Base-by-base conservation (phyloP, 2,113 vertebrate species). In the Boleophthalmus pectinirostris region DNA sequence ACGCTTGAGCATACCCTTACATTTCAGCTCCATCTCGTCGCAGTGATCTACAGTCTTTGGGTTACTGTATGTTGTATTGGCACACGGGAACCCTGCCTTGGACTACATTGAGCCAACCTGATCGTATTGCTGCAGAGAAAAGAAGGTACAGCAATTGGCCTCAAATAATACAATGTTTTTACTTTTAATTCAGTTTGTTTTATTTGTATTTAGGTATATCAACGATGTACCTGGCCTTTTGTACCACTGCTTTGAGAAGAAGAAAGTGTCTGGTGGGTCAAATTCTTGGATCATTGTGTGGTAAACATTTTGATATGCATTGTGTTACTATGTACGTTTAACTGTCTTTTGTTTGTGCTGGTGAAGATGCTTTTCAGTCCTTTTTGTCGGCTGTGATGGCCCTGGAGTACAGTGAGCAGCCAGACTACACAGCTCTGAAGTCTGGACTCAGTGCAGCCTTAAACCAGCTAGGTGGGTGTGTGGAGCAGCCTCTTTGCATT, bases 31-130 rank as follows among this genome's bases (percentile, higher is more conserved):
- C 97, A 3, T 97, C 95, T 79, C 93, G 96, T 4, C 95, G 97
- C 66, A 96, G 96, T 25, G 97, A 98, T 85, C 90, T 99, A 72
- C 96, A 99, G 90, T 93, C 95, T 69, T 85, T 99, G 84, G 96
- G 96, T 76, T 98, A 97, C 86, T 99, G 97, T 80, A 89, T 98
- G 88, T 86, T 98, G 73, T 94, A 90, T 58, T 98, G 96, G 96
- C 91, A 95, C 67, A 94, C 85, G 0, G 95, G 95, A 7, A 70
- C 65, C 14, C 93, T 99, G 82, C 97, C 97, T 0, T 99, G 97
- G 97, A 92, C 91, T 20, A 63, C 70, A 0, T 72, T 90, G 33
- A 78, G 92, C 38, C 78, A 92, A 18, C 89, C 92, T 0, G 79
- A 92, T 54, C 80, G 81, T 25, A 90, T 97, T 66, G 79, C 93